Evolutionary conservation across 2,113 vertebrate genomes (phyloP).

Genomic region (Pteronura brasiliensis): DNA sequence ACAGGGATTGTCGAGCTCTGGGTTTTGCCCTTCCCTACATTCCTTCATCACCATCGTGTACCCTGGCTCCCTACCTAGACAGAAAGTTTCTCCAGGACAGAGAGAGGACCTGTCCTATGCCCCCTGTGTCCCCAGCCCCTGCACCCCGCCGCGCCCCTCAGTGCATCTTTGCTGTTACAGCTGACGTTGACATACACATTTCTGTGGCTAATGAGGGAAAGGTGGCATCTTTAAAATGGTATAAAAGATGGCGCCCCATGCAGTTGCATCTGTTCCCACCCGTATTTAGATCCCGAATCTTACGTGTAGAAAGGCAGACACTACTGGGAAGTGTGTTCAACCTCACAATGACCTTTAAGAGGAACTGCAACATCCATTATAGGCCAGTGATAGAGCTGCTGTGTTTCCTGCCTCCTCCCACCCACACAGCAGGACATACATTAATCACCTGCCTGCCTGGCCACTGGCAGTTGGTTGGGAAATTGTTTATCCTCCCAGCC

Average conservation of each 20-base stretch:
- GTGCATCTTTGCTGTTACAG: background rate
- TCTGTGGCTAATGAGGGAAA: background rate
- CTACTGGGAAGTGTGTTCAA: background rate
- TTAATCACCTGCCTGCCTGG: slow-evolving; percentile 56
- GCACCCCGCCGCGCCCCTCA: no score
- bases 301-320: background rate
- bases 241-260: background rate
- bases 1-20: background rate
- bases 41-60: background rate
- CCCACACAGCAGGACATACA: background rate
- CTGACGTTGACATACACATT: background rate
- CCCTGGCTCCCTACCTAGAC: background rate
- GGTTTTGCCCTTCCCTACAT: background rate
- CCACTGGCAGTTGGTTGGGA: background rate
- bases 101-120: no score
- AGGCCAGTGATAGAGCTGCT: background rate
- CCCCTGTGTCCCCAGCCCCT: background rate
- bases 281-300: background rate
- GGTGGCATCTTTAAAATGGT: background rate
- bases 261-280: background rate
- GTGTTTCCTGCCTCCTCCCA: background rate
- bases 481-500: slow-evolving; percentile 31
- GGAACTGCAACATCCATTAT: background rate
- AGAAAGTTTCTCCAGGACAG: background rate
- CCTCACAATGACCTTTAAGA: background rate